Percentiles rank a stretch among this genome's conserved stretches.
Conservation (phyloP, 1,140 invertebrate genomes). For the Zaprionus africanus region DNA sequence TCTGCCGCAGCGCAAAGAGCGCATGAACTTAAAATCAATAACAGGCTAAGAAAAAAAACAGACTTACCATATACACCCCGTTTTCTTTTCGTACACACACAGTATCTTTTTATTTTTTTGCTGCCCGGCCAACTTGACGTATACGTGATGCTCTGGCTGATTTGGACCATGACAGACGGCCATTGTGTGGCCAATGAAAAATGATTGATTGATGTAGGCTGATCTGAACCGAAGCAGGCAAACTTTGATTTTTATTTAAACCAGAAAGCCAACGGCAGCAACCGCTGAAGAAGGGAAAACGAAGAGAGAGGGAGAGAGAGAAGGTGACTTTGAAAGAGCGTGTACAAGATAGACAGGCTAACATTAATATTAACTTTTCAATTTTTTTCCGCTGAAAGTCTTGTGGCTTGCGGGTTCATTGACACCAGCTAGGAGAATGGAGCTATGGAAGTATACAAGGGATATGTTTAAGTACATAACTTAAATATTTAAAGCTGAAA, state of each 20-base stretch:
- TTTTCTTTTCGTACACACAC: slow-evolving; percentile 16
- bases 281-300: neutral
- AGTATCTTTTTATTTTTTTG: slow-evolving; percentile 18
- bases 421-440: slow-evolving; percentile 16
- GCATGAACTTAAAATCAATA: slow-evolving; percentile 70
- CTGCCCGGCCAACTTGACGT: slow-evolving; percentile 51
- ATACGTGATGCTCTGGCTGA: slow-evolving; percentile 63
- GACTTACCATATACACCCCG: slow-evolving; percentile 40
- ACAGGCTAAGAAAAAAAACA: slow-evolving; percentile 56
- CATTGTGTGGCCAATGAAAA: slow-evolving; percentile 37
- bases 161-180: slow-evolving; percentile 38
- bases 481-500: too few species aligned
- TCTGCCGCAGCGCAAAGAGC: slow-evolving; percentile 15
- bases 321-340: neutral
- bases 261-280: neutral
- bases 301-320: neutral
- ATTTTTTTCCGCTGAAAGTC: neutral
- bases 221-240: slow-evolving; percentile 51
- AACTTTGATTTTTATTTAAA: slow-evolving; percentile 69
- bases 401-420: slow-evolving; percentile 25
- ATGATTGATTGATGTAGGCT: slow-evolving; percentile 69
- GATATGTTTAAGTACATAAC: too few species aligned
- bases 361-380: slow-evolving; percentile 29
- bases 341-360: neutral
- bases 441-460: too few species aligned